Evolutionary conservation across 2,797 vertebrate species (phyloP), one percentile per base, ranked within the genome.

Genomic region (Clarias laeviceps): DNA sequence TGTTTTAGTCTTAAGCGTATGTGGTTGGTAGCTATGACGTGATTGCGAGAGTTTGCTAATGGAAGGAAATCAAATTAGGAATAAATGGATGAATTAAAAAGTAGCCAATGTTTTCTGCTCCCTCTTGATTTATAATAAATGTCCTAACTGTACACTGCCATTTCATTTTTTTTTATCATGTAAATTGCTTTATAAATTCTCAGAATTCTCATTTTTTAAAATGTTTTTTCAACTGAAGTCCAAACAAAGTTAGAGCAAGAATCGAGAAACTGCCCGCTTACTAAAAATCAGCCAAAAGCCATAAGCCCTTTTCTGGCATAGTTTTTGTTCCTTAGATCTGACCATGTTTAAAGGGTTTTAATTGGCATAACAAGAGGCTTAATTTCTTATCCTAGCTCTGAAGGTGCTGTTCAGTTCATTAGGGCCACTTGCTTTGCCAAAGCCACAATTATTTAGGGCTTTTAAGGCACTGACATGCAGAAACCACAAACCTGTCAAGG

Each of bases 401-500:
- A 77, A 76, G 59, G 66, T 78, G 69, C 78, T 61, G 12, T 70
- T 81, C 9, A 5, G 72, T 45, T 86, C 56, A 84, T 86, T 74
- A 88, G 82, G 34, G 9, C 50, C 61, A 34, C 37, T 78, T 40
- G 50, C 72, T 83, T 73, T 0, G 15, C 59, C 68, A 74, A 85
- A 29, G 32, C 81, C 61, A 68, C 76, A 80, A 66, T 59, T 62
- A 40, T 86, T 74, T 68, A 32, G 40, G 50, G 62, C 69, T 61
- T 56, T 74, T n/a, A 56, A 73, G 14, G 82, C 50, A 80, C 62
- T 17, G 76, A 88, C 64, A 66, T 68, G 86, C 72, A 87, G 64
- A 64, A 37, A 82, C 86, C 59, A 4, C 82, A 87, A 59, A 88
- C 54, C 32, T 69, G 70, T 70, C 84, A 68, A 29, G 81, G n/a